Evolutionary conservation across 1,140 invertebrate genomes (phyloP), one percentile per base, ranked within the genome.

Genomic region (Lutraria rhynchaena): DNA sequence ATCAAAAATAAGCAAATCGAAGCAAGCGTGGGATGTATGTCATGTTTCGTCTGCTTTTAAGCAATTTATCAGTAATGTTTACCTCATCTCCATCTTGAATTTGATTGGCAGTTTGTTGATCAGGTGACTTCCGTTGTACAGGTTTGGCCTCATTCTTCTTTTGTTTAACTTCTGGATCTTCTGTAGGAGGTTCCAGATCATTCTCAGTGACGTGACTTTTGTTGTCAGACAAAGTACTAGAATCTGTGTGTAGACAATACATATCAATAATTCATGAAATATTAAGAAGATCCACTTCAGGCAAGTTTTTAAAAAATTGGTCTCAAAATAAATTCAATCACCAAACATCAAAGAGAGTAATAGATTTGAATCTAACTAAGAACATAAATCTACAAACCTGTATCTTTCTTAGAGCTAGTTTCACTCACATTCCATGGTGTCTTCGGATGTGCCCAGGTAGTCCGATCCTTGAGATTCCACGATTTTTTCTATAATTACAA

Each of bases 371-470:
- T n/a, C n/a, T n/a, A n/a, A n/a, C n/a, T n/a, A n/a, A n/a, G n/a
- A n/a, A n/a, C n/a, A n/a, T 22, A 55, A 27, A n/a, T 27, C 4
- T 55, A 22, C 27, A 33, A 33, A 75, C 73, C 73, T 61, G 73
- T 46, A 46, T 75, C 73, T 41, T 75, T 75, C 35, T 69, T 70
- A 19, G 67, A 69, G 11, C 5, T 78, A 53, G 75, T 80, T 31
- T 87, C 85, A 57, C 71, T 77, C 5, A 70, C 76, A 7, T 82
- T 86, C 86, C 86, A 90, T 2, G 90, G 89, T 27, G 85, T 91
- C 31, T 83, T 84, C 15, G 90, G 89, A 60, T 91, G 90, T 17
- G 82, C 75, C 90, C 90, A 91, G 4, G 89, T 89, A 24, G 60
- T 78, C 5, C 78, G 85, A 19, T 84, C 80, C 37, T 87, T 89